A percentile compares a stretch with the other conserved stretches of the same genome.
These are phyloP conservation scores for Nasua narica DNA, from an alignment of 2,797 vertebrate genomes.

Conservation along the genomic window DNA sequence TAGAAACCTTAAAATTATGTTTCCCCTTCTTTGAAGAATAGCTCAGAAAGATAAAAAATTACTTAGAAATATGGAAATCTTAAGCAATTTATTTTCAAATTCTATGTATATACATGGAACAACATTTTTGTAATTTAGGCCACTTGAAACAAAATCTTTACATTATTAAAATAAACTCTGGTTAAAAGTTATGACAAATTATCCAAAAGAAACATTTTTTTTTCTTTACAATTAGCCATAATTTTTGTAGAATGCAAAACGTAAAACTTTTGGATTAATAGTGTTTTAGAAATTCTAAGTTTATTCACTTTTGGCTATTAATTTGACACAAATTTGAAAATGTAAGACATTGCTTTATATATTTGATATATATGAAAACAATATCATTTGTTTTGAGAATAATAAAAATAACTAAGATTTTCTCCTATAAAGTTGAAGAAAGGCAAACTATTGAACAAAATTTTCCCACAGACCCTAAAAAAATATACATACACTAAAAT, in stretches of 20 bases:
- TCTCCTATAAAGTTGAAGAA: not conserved
- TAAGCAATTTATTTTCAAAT: not conserved
- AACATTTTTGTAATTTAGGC: not conserved
- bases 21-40: not conserved
- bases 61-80: not conserved
- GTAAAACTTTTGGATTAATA: not conserved
- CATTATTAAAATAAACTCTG: not conserved
- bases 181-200: not conserved
- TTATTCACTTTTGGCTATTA: not conserved
- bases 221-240: not conserved
- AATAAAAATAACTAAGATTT: not conserved
- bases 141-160: not conserved
- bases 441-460: not conserved
- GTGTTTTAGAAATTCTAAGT: not conserved
- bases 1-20: not conserved
- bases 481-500: not conserved
- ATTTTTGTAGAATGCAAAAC: not conserved
- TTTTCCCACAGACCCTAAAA: not conserved
- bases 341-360: not conserved
- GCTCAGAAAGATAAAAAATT: not conserved
- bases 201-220: not conserved
- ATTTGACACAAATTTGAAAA: not conserved
- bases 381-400: not conserved
- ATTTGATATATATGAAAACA: not conserved
- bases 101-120: not conserved